Percentiles rank a stretch among this genome's conserved stretches.
phyloP scores from a whole-genome alignment of 2,113 vertebrate species.

The Scalopus aquaticus region DNA sequence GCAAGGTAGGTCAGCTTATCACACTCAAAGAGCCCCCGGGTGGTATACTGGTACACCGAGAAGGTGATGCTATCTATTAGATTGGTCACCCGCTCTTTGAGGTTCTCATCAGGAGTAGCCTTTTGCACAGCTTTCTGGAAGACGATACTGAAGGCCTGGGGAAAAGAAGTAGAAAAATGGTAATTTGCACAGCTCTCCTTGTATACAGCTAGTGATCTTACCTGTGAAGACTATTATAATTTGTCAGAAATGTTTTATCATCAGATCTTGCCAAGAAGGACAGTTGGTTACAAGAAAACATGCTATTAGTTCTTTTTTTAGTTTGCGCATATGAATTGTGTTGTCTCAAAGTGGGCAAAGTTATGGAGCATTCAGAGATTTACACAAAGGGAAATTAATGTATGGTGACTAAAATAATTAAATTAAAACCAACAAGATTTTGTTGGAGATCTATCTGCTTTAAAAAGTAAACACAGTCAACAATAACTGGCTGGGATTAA shows the following conservation, averaged over 20 bases:
- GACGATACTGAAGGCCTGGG: conserved; percentile 92
- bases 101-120: conserved; percentile 86
- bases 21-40: conserved; percentile 94
- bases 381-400: not conserved
- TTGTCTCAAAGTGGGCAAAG: not conserved
- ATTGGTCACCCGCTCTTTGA: conserved; percentile 87
- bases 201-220: not conserved
- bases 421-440: not conserved
- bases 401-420: not conserved
- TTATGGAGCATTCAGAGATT: not conserved
- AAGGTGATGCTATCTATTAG: conserved; percentile 95
- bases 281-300: not conserved
- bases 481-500: not conserved
- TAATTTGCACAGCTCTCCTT: not conserved
- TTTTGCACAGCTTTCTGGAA: conserved; percentile 94
- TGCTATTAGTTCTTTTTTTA: not conserved
- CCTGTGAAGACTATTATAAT: not conserved
- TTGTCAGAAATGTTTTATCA: not conserved
- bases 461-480: not conserved
- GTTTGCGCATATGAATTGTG: not conserved
- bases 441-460: not conserved
- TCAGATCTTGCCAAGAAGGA: not conserved
- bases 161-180: not conserved
- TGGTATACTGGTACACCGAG: conserved; percentile 94
- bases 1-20: conserved; percentile 94